phyloP scores from a whole-genome alignment of 2,113 vertebrate genomes.

The Alethe diademata region DNA sequence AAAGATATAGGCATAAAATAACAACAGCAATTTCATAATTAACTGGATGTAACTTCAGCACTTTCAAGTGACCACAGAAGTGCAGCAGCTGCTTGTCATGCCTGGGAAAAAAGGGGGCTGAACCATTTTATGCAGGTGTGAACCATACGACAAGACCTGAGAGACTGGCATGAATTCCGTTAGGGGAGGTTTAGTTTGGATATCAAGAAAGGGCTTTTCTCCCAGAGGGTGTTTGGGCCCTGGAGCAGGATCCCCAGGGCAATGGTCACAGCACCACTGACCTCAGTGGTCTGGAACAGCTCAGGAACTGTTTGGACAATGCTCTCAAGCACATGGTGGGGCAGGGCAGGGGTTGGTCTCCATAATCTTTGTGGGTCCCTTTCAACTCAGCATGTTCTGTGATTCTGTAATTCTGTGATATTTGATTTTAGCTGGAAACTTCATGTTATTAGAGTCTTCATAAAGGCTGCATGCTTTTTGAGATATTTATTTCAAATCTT shows the following conservation, averaged over 20 bases:
- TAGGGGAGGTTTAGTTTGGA: not conserved
- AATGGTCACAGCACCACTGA: not conserved
- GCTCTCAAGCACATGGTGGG: too few species aligned
- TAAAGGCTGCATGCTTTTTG: not conserved
- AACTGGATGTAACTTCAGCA: not conserved
- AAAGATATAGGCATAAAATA: not conserved
- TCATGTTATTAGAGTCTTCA: not conserved
- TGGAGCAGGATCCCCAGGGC: not conserved
- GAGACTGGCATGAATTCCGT: not conserved
- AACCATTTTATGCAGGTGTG: not conserved
- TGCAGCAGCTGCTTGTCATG: not conserved
- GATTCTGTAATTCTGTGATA: not conserved
- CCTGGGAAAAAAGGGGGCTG: not conserved
- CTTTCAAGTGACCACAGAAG: not conserved
- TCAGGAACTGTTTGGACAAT: not conserved
- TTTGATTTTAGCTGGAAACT: not conserved
- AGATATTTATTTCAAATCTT: not conserved
- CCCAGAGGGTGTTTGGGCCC: not conserved
- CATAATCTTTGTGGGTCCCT: not conserved
- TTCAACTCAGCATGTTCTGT: not conserved
- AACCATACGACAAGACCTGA: not conserved
- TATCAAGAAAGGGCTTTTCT: not conserved
- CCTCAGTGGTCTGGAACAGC: too few species aligned
- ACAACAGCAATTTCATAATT: not conserved
- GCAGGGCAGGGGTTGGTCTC: not conserved